Conservation (phyloP, 1,140 invertebrate genomes). For the Brachionus rubens region DNA sequence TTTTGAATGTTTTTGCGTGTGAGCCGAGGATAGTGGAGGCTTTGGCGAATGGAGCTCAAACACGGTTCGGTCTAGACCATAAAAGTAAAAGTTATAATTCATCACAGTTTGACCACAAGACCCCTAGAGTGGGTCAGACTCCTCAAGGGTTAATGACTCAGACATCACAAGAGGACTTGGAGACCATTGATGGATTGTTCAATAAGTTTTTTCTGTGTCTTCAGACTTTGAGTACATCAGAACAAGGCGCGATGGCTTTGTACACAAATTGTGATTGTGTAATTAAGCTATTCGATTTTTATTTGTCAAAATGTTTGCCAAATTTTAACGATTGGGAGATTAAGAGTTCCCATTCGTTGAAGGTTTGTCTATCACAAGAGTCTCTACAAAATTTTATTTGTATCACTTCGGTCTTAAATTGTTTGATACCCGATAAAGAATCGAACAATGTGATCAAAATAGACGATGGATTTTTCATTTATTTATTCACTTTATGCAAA, state of each 20-base stretch:
- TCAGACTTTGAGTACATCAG: slow-evolving; percentile 18
- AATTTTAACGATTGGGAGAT: slow-evolving; percentile 28
- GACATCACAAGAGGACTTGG: slow-evolving; percentile 12
- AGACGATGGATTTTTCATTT: background rate
- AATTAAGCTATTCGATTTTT: slow-evolving; percentile 13
- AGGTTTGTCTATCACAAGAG: background rate
- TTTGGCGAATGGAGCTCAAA: background rate
- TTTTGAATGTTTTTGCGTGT: background rate
- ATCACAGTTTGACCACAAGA: background rate
- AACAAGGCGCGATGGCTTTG: slow-evolving; percentile 2
- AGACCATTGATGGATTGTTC: background rate
- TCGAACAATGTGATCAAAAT: background rate
- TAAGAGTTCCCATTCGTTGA: slow-evolving; percentile 13
- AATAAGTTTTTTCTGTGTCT: slow-evolving; percentile 7
- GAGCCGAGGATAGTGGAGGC: slow-evolving; percentile 7
- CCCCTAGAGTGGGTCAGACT: background rate
- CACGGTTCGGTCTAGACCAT: slow-evolving; percentile 1
- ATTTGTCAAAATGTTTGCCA: slow-evolving; percentile 21
- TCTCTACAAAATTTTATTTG: slow-evolving; percentile 9
- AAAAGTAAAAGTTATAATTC: slow-evolving; percentile 2
- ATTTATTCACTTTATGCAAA: slow-evolving; percentile 27
- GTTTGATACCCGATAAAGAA: slow-evolving; percentile 27
- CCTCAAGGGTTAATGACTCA: background rate
- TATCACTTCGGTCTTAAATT: slow-evolving; percentile 23
- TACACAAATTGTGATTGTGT: background rate